Evolutionary conservation across 1,140 invertebrate species (phyloP).

Genomic region (Zaprionus tsacasi): DNA sequence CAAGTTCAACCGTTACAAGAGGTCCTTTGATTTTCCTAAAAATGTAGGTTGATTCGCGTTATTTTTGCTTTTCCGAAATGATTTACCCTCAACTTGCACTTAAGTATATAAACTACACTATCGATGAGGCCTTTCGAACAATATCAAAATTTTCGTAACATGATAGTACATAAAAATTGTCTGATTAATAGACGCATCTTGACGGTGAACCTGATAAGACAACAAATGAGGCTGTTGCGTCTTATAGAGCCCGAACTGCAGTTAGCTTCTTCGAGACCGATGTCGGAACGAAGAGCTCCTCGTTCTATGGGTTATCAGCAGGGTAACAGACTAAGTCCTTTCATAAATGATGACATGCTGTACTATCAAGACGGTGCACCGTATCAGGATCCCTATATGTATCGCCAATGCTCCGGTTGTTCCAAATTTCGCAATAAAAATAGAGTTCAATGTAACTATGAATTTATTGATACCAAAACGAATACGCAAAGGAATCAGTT

Average conservation of each 20-base stretch:
- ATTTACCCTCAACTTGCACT: neutral
- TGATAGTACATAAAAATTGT: neutral
- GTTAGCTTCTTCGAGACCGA: neutral
- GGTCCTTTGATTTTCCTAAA: slow-evolving; percentile 46
- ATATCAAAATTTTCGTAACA: slow-evolving; percentile 35
- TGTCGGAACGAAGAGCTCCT: neutral
- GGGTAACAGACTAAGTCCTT: too few relatives aligned
- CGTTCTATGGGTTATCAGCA: neutral
- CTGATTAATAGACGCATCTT: slow-evolving; percentile 3
- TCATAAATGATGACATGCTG: neutral
- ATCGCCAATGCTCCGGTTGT: neutral
- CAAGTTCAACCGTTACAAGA: slow-evolving; percentile 71
- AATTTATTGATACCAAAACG: neutral
- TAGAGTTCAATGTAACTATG: neutral
- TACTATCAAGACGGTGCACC: neutral
- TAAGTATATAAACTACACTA: too few relatives aligned
- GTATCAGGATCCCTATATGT: neutral
- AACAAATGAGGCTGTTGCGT: slow-evolving; percentile 1
- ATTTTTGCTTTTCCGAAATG: too few relatives aligned
- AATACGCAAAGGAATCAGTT: neutral
- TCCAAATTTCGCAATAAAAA: neutral
- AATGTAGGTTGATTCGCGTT: too few relatives aligned
- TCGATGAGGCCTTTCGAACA: slow-evolving; percentile 9
- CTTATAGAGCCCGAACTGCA: neutral
- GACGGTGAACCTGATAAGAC: slow-evolving; percentile 16